Percentiles rank a stretch among this genome's conserved stretches.
These are phyloP conservation scores for Leptinotarsa haldemani DNA, from an alignment of 2,888 invertebrate genomes.

Conservation along the genomic window DNA sequence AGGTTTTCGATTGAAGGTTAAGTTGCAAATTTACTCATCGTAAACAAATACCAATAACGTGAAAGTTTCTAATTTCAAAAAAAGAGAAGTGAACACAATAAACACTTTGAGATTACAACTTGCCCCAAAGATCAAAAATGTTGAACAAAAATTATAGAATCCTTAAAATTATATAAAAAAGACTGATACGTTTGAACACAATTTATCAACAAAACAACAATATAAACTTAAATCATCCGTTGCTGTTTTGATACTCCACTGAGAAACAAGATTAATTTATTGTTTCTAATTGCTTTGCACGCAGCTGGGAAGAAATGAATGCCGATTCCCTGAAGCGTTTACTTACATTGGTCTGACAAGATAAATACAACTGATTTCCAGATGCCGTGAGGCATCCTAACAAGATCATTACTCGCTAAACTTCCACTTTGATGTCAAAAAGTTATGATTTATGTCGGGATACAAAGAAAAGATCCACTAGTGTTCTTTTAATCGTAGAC, in stretches of 20 bases:
- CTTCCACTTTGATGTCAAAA: not conserved
- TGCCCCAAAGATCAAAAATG: too few relatives aligned
- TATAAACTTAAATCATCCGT: too few relatives aligned
- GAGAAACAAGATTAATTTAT: not conserved
- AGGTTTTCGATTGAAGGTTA: too few relatives aligned
- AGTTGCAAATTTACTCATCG: too few relatives aligned
- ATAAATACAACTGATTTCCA: not conserved
- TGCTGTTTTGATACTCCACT: not conserved
- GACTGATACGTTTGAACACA: too few relatives aligned
- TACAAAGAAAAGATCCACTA: not conserved
- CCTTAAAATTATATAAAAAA: too few relatives aligned
- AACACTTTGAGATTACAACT: too few relatives aligned
- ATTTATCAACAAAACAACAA: too few relatives aligned
- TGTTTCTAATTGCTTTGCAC: not conserved
- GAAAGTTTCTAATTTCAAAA: too few relatives aligned
- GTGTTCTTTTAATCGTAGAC: not conserved
- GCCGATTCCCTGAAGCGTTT: not conserved
- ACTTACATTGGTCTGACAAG: not conserved
- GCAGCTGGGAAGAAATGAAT: not conserved
- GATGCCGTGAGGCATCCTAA: not conserved
- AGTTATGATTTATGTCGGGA: not conserved
- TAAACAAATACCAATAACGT: too few relatives aligned
- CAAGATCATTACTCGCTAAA: constrained; percentile 4
- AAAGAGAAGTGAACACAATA: too few relatives aligned
- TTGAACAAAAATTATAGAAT: too few relatives aligned